A percentile compares a stretch with the other conserved stretches of the same genome.
These are phyloP conservation scores for Danio jaintianensis DNA, from an alignment of 2,797 vertebrate species.

Conservation along the genomic window DNA sequence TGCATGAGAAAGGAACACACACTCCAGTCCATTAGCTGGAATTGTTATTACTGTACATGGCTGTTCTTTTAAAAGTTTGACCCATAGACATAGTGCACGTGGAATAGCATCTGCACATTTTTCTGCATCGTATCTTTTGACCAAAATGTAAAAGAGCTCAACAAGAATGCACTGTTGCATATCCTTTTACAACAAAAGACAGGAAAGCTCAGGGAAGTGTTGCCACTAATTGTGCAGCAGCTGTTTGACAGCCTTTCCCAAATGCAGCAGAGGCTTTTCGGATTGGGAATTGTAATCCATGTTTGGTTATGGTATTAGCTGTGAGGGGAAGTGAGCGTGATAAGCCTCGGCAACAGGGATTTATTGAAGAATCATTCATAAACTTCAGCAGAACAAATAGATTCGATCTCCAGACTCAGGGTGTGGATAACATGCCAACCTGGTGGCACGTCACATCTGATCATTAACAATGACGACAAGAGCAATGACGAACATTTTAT, in stretches of 20 bases:
- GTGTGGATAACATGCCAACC: slow-evolving; percentile 48
- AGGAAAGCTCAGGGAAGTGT: slow-evolving; percentile 5
- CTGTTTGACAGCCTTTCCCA: slow-evolving; percentile 41
- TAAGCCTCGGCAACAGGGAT: slow-evolving; percentile 56
- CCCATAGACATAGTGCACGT: not conserved
- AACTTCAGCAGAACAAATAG: slow-evolving; percentile 59
- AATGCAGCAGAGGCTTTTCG: slow-evolving; percentile 51
- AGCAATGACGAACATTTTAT: slow-evolving; percentile 26
- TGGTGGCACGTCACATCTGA: slow-evolving; percentile 40
- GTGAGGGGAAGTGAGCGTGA: slow-evolving; percentile 53
- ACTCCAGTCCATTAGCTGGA: slow-evolving; percentile 21
- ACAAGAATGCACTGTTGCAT: not conserved
- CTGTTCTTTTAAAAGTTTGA: not conserved
- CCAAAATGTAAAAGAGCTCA: not conserved
- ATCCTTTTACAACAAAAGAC: not conserved
- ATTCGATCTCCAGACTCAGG: slow-evolving; percentile 52
- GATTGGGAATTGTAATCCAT: slow-evolving; percentile 58
- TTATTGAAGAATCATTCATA: slow-evolving; percentile 61
- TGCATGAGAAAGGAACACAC: not conserved
- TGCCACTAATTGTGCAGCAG: slow-evolving; percentile 41
- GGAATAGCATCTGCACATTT: not conserved
- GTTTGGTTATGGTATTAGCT: slow-evolving; percentile 60
- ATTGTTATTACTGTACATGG: not conserved
- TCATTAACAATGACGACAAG: slow-evolving; percentile 36
- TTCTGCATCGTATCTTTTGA: not conserved